phyloP scores from a whole-genome alignment of 37 sponge, comb jelly and placozoan species.

The Halisarca cf. caerulea region DNA sequence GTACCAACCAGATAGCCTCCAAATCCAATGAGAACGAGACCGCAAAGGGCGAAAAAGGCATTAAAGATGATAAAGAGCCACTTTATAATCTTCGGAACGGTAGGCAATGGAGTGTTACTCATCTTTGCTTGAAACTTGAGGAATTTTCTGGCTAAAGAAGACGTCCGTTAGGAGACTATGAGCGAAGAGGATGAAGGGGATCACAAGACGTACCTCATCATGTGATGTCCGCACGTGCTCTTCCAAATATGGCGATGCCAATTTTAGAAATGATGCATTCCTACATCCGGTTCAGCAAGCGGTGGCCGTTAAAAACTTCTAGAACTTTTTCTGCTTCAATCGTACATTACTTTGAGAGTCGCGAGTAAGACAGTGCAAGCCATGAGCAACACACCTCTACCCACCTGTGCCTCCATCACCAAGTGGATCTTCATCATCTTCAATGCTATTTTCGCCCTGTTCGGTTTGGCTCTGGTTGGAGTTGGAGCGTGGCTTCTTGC shows the following conservation, averaged over 20 bases:
- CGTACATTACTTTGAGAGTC: too few relatives aligned
- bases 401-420: background rate
- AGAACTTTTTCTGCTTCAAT: too few relatives aligned
- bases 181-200: too few relatives aligned
- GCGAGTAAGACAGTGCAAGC: too few relatives aligned
- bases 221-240: too few relatives aligned
- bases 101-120: constrained; percentile 7
- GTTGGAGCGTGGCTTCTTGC: constrained; percentile 6
- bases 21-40: background rate
- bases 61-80: constrained; percentile 21
- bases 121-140: background rate
- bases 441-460: background rate
- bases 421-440: constrained; percentile 24
- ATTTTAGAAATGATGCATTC: too few relatives aligned
- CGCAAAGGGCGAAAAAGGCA: background rate
- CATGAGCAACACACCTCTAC: constrained; percentile 20
- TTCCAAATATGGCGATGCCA: too few relatives aligned
- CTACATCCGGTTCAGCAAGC: too few relatives aligned
- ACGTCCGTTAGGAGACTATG: too few relatives aligned
- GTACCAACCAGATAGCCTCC: constrained; percentile 4
- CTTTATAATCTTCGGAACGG: constrained; percentile 22
- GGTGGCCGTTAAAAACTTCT: too few relatives aligned
- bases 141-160: too few relatives aligned
- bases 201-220: too few relatives aligned
- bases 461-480: background rate